phyloP scores from a whole-genome alignment of 1,140 invertebrate genomes.

The Drosophila ogumai region DNA sequence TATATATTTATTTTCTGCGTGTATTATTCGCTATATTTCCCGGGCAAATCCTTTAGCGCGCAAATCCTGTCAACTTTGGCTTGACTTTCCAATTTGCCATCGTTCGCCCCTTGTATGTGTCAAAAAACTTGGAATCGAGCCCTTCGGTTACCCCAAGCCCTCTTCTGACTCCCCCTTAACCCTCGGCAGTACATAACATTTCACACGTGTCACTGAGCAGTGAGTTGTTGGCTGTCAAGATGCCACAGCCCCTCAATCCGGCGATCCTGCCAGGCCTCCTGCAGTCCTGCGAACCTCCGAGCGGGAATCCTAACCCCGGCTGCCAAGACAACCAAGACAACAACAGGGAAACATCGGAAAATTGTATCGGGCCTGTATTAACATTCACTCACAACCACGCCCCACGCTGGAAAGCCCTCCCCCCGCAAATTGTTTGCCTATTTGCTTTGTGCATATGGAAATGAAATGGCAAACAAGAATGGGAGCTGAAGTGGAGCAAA shows the following conservation, averaged over 20 bases:
- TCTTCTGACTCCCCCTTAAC: background rate
- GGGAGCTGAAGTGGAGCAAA: constrained; percentile 46
- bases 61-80: constrained; percentile 76
- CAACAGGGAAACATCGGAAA: constrained; percentile 22
- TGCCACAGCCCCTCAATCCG: constrained; percentile 35
- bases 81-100: constrained; percentile 72
- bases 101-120: constrained; percentile 66
- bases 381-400: constrained; percentile 26
- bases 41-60: constrained; percentile 64
- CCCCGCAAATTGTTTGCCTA: constrained; percentile 68
- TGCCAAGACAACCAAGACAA: constrained; percentile 56
- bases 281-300: constrained; percentile 1
- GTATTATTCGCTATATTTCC: constrained; percentile 46
- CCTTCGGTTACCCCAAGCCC: background rate
- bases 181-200: constrained; percentile 61
- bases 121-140: constrained; percentile 60
- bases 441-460: constrained; percentile 80
- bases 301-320: constrained; percentile 23
- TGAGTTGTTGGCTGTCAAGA: constrained; percentile 70
- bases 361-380: constrained; percentile 45
- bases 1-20: background rate
- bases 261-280: constrained; percentile 1
- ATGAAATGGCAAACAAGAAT: constrained; percentile 76
- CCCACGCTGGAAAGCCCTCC: too few species aligned
- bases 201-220: constrained; percentile 78